Conservation (phyloP, 2,888 invertebrate genomes). For the Apodemia zela region DNA sequence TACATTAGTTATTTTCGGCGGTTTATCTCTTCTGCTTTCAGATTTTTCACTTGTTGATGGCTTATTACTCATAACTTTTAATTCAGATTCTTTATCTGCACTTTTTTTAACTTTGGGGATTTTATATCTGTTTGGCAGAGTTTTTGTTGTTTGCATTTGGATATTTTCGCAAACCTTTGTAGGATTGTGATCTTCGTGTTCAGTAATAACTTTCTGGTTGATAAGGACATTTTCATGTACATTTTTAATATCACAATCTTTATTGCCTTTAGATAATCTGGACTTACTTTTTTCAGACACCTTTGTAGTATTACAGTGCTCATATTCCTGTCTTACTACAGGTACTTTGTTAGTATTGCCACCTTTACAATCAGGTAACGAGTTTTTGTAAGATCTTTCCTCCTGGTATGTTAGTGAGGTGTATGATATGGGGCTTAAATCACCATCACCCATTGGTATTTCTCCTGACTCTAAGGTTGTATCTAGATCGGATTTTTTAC, state of each 20-base stretch:
- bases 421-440: constrained; percentile 1
- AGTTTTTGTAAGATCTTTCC: not conserved
- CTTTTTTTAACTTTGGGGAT: constrained; percentile 33
- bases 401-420: not conserved
- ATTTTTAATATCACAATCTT: not conserved
- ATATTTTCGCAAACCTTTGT: constrained; percentile 7
- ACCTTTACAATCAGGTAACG: not conserved
- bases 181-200: not conserved
- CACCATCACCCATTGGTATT: constrained; percentile 33
- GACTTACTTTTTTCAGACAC: not conserved
- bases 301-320: not conserved
- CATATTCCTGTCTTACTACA: not conserved
- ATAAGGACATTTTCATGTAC: not conserved
- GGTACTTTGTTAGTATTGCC: not conserved
- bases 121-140: constrained; percentile 30
- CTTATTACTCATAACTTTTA: not conserved
- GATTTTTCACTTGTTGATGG: not conserved
- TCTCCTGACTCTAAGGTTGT: constrained; percentile 48
- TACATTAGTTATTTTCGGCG: not conserved
- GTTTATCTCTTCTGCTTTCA: not conserved
- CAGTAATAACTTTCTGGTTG: not conserved
- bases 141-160: not conserved
- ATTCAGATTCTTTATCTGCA: not conserved
- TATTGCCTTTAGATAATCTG: not conserved
- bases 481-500: constrained; percentile 37